phyloP scores from a whole-genome alignment of 2,888 invertebrate genomes.

The Abscondita cerata region DNA sequence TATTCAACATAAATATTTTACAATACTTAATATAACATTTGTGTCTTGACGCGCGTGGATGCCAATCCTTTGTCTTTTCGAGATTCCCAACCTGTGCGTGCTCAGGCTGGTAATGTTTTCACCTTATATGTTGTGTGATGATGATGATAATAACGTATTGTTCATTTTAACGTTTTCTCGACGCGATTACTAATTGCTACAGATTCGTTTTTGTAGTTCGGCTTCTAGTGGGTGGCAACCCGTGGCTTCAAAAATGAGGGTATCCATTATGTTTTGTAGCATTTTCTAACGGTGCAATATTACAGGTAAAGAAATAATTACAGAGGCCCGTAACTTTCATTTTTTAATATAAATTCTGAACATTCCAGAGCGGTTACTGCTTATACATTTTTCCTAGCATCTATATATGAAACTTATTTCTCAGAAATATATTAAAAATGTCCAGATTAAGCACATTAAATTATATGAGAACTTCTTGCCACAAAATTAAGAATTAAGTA shows the following conservation, averaged over 20 bases:
- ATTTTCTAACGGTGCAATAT: conserved; percentile 5
- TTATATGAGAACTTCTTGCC: too few relatives aligned
- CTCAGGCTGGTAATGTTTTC: conserved; percentile 36
- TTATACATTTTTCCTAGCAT: not conserved
- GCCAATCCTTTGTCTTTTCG: conserved; percentile 43
- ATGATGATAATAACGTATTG: conserved; percentile 36
- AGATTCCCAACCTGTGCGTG: conserved; percentile 41
- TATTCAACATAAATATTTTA: conserved; percentile 20
- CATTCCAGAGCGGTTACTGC: conserved; percentile 9
- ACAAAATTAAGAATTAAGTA: too few relatives aligned
- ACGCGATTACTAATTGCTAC: conserved; percentile 3
- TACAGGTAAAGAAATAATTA: conserved; percentile 11
- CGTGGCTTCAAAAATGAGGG: not conserved
- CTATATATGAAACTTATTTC: not conserved
- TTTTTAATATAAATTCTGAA: conserved; percentile 10
- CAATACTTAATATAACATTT: conserved; percentile 38
- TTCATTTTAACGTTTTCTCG: not conserved
- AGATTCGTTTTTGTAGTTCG: not conserved
- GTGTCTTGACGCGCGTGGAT: conserved; percentile 41
- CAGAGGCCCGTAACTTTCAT: not conserved
- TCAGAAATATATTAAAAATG: too few relatives aligned
- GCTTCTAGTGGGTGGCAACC: conserved; percentile 3
- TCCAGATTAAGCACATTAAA: too few relatives aligned
- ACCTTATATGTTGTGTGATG: conserved; percentile 16
- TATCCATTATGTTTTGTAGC: conserved; percentile 2